Evolutionary conservation across 2,113 vertebrate genomes (phyloP), one percentile per base, ranked within the genome.

Genomic region (Lipophrys pholis): DNA sequence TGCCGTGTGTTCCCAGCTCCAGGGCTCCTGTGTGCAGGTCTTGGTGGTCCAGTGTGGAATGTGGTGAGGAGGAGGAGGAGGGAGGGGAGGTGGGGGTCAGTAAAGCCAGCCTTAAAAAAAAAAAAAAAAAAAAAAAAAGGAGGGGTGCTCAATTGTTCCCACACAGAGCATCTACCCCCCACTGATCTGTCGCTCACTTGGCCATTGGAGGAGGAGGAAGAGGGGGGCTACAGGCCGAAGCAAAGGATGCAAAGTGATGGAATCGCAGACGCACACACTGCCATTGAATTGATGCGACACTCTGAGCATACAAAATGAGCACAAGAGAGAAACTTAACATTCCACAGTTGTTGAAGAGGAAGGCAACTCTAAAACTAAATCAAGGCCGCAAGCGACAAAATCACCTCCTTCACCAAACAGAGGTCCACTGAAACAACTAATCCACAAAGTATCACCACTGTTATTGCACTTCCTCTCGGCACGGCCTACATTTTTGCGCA

Each of bases 1-100:
- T 91, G 83, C 63, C 62, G 65, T 85, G 84, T 82, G 80, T 86
- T 91, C 82, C 85, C 86, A 88, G 88, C 76, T 90, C 85, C 63
- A 9, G 86, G 79, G 81, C 78, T 89, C 83, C 94, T 93, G 91
- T 90, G 79, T 93, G 88, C 42, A 67, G 95, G 94, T 95, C 96
- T 95, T 97, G 96, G 97, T 97, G 96, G 97, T 96, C 97, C 93
- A 81, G 90, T 93, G 92, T 92, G 94, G 96, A 96, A 95, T 96
- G 95, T 82, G 89, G 90, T 92, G 92, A 90, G 95, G 94, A 21
- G 66, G 49, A 49, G 40, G 46, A 69, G 36, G 63, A 76, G 21
- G 21, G 21, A 30, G 21, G 21, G 21, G 21, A 30, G 21, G 21
- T 30, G 21, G 21, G 21, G 21, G 21, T 30, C 21, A 30, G 21